Evolutionary conservation across 1,140 invertebrate species (phyloP).

Genomic region (Spodoptera frugiperda): DNA sequence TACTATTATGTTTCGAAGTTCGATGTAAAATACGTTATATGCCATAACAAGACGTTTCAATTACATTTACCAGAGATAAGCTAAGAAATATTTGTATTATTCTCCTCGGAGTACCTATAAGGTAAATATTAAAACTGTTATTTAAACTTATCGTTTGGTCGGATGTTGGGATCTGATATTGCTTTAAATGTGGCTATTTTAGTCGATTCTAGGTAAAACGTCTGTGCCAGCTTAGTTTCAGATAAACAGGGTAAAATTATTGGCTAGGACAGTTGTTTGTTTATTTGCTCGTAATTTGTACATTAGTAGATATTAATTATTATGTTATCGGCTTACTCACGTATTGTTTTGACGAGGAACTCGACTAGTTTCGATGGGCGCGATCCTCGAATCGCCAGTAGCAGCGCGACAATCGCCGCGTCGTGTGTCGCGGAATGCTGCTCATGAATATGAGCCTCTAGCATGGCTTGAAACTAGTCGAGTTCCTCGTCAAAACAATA

Average conservation of each 20-base stretch:
- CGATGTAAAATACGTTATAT: conserved; percentile 40
- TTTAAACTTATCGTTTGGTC: conserved; percentile 21
- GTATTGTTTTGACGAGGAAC: no score
- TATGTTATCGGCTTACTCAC: no score
- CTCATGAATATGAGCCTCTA: no score
- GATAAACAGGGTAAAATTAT: neutral
- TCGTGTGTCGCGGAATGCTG: no score
- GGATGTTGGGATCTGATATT: neutral
- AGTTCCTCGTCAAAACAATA: no score
- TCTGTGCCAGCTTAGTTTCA: conserved; percentile 7
- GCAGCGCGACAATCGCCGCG: no score
- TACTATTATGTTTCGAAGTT: conserved; percentile 45
- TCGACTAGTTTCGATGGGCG: no score
- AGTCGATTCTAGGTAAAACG: conserved; percentile 13
- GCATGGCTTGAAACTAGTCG: no score
- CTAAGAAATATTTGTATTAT: conserved; percentile 3
- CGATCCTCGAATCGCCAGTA: no score
- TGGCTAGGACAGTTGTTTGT: neutral
- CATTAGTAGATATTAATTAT: no score
- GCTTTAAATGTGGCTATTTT: neutral
- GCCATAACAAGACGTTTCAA: conserved; percentile 30
- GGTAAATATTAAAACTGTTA: neutral
- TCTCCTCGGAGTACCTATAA: neutral
- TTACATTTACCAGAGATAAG: conserved; percentile 14
- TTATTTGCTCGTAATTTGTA: neutral